phyloP scores from a whole-genome alignment of 37 sponge, comb jelly and placozoan species.

The Axinella damicornis region DNA sequence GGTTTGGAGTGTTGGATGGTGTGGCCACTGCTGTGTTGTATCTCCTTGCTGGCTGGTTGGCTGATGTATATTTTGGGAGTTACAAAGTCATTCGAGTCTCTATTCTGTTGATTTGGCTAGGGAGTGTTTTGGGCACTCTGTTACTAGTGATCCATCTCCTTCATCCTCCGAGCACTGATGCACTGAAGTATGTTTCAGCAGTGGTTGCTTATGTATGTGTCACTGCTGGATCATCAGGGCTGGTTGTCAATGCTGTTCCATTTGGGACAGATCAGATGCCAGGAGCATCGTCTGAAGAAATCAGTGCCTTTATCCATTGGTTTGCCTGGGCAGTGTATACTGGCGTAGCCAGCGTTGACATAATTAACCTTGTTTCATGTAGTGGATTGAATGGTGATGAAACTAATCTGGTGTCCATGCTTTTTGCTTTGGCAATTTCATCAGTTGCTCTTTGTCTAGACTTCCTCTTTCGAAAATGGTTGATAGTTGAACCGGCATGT shows the following conservation, averaged over 20 bases:
- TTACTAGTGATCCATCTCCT: no score
- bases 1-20: no score
- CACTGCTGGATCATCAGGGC: background rate
- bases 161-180: no score
- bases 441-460: background rate
- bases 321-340: conserved; percentile 2
- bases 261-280: conserved; percentile 2
- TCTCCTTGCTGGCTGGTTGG: conserved; percentile 45
- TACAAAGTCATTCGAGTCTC: conserved; percentile 14
- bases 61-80: conserved; percentile 31
- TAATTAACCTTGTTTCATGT: no score
- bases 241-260: background rate
- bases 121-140: no score
- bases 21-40: background rate
- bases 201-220: background rate
- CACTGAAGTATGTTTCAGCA: no score
- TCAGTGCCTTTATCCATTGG: background rate
- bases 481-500: background rate
- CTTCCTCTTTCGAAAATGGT: background rate
- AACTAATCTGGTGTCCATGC: no score
- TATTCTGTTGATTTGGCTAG: conserved; percentile 22
- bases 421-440: no score
- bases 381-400: no score
- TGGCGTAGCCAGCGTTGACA: background rate
- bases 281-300: background rate